Evolutionary conservation across 1,140 invertebrate species (phyloP), one percentile per base, ranked within the genome.

Genomic region (Eueides isabella): DNA sequence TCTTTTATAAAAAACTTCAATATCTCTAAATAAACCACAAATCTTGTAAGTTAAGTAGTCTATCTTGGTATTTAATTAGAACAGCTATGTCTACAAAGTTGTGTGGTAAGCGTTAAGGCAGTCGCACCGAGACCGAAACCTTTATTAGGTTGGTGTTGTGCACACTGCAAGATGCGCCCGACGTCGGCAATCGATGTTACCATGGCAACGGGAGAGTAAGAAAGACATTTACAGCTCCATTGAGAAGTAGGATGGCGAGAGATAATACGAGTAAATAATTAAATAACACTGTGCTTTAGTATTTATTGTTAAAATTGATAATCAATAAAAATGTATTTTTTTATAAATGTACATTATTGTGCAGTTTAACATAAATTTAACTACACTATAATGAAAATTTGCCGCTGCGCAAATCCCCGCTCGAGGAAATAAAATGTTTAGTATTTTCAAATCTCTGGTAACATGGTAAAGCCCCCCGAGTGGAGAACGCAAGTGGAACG

Each of bases 121-220:
- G 64, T 30, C 64, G 11, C 23, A 19, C 9, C 2, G 61, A 63
- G 61, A 63, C 61, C 29, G 26, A 82, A 80, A 72, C 79, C 35
- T 69, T 85, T 85, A 88, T 87, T 84, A 86, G 81, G 77, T 85
- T 82, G 77, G 76, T 89, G 81, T 82, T 81, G 82, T 87, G 85
- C 84, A 90, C 81, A 71, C 67, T 88, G 86, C 88, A 89, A 88
- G 86, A 90, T 90, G 88, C 87, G 84, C 81, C 80, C 78, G 81
- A 73, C 83, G 80, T 62, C 73, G 80, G 76, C 81, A 90, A 90
- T 90, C 88, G 88, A 90, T 90, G 86, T 90, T 81, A 77, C 87
- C 86, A 88, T 89, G 83, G 83, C 79, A 88, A 90, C 88, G 80
- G 30, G 72, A 2, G 61, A 63, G 16, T 6, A 30, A 9, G 31